These are phyloP conservation scores for Drosophila mercatorum DNA, from an alignment of 2,888 invertebrate genomes.

Conservation along the genomic window DNA sequence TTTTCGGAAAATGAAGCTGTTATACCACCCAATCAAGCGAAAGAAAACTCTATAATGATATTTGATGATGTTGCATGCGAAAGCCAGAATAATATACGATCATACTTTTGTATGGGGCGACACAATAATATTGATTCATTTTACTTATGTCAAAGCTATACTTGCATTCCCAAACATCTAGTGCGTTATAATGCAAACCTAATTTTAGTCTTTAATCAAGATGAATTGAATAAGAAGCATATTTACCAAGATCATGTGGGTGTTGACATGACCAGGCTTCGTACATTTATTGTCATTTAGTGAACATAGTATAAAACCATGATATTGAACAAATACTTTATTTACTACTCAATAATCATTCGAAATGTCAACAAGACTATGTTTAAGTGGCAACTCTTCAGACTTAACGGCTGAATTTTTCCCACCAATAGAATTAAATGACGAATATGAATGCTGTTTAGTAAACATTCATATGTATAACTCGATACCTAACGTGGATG, in stretches of 20 bases:
- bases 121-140: constrained; percentile 1
- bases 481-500: not conserved
- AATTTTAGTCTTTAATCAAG: not conserved
- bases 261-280: not conserved
- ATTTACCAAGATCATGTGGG: not conserved
- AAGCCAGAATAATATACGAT: not conserved
- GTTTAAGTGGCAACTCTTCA: too few species aligned
- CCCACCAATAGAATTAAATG: too few species aligned
- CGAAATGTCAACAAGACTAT: not conserved
- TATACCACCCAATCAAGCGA: not conserved
- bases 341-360: not conserved
- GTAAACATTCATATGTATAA: not conserved
- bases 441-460: not conserved
- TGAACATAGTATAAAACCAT: not conserved
- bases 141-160: not conserved
- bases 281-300: constrained; percentile 2
- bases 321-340: not conserved
- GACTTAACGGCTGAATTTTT: too few species aligned
- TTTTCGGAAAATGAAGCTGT: not conserved
- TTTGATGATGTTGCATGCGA: not conserved
- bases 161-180: too few species aligned
- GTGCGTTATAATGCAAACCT: not conserved
- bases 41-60: not conserved
- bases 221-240: constrained; percentile 1
- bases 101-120: not conserved